These are phyloP conservation scores for Pachliopta kotzebuea DNA, from an alignment of 2,888 invertebrate genomes.

Conservation along the genomic window DNA sequence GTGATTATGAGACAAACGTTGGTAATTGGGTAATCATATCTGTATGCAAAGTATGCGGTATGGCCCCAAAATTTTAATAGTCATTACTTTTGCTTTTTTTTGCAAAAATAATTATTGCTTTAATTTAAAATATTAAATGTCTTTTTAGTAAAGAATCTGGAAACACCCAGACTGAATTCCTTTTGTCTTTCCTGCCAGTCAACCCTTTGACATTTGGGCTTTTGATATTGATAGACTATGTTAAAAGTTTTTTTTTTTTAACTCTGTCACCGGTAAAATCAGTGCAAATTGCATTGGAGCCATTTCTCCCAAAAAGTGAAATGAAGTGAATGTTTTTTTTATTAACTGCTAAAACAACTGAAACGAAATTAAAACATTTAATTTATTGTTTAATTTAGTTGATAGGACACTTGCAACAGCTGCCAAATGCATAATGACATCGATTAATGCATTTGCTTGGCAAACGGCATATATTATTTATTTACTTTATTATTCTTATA, in stretches of 20 bases:
- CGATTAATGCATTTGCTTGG: conserved; percentile 27
- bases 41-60: conserved; percentile 9
- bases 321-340: no score
- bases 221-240: no score
- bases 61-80: neutral
- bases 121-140: no score
- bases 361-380: conserved; percentile 6
- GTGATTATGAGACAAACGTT: conserved; percentile 11
- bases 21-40: conserved; percentile 13
- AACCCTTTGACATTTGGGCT: no score
- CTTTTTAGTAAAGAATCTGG: no score
- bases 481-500: neutral
- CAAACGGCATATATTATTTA: conserved; percentile 20
- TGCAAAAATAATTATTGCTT: no score
- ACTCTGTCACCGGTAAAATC: no score
- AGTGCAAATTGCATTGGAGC: no score
- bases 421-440: conserved; percentile 29
- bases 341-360: neutral
- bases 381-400: conserved; percentile 18
- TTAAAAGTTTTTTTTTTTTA: no score
- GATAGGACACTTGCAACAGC: conserved; percentile 19
- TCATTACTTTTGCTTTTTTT: neutral
- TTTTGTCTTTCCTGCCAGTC: no score
- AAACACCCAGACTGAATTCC: no score
- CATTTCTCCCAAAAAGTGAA: no score